phyloP scores from a whole-genome alignment of 1,140 invertebrate genomes.

The Cheumatopsyche charites region DNA sequence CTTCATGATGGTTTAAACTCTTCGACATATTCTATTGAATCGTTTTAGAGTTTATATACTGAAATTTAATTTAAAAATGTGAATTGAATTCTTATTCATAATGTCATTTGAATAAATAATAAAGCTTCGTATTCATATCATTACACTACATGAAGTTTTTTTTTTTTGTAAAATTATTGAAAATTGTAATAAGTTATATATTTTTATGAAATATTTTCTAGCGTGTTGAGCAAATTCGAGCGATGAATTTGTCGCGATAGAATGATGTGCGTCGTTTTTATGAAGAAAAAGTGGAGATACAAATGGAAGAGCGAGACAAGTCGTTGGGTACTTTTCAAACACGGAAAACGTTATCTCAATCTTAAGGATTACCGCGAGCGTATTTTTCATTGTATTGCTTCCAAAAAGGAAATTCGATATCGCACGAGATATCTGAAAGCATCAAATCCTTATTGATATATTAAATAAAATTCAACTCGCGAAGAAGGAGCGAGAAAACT shows the following conservation, averaged over 20 bases:
- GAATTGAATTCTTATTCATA: too few relatives aligned
- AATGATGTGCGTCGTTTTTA: neutral
- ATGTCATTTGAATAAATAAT: too few relatives aligned
- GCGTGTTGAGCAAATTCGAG: neutral
- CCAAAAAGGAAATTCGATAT: slow-evolving; percentile 27
- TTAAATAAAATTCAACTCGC: slow-evolving; percentile 36
- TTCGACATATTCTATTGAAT: too few relatives aligned
- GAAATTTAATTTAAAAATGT: too few relatives aligned
- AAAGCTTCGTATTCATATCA: too few relatives aligned
- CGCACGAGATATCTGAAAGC: slow-evolving; percentile 25
- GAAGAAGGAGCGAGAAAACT: slow-evolving; percentile 14
- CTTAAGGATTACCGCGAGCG: slow-evolving; percentile 21
- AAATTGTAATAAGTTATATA: neutral
- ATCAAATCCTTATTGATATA: slow-evolving; percentile 38
- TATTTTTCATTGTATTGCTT: slow-evolving; percentile 24
- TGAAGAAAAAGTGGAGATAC: neutral
- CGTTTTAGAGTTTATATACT: neutral
- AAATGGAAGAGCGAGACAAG: slow-evolving; percentile 24
- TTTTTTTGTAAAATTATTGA: too few relatives aligned
- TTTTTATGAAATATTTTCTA: neutral
- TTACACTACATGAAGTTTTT: too few relatives aligned
- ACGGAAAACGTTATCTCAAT: slow-evolving; percentile 25
- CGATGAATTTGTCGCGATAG: neutral
- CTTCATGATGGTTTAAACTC: too few relatives aligned
- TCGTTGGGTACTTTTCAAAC: slow-evolving; percentile 12